These are phyloP conservation scores for Cantharis rufa DNA, from an alignment of 2,888 invertebrate genomes.

Conservation along the genomic window DNA sequence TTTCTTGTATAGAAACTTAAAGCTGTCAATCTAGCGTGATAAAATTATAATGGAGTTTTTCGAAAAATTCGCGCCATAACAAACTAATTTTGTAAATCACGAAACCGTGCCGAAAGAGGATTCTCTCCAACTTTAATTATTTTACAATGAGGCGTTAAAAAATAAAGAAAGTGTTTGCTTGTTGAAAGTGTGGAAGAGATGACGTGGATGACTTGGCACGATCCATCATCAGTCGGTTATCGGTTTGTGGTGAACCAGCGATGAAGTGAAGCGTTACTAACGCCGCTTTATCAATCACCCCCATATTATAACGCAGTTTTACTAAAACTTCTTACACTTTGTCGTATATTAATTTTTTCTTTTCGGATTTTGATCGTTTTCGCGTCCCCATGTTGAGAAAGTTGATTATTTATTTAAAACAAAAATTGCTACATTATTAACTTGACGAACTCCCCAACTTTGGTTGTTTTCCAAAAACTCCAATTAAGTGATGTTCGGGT, in stretches of 20 bases:
- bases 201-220: slow-evolving; percentile 26
- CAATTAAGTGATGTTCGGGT: not conserved
- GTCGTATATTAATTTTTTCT: slow-evolving; percentile 14
- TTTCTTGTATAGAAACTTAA: not conserved
- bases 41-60: not conserved
- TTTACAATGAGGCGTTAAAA: not conserved
- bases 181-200: slow-evolving; percentile 26
- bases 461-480: not conserved
- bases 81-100: not conserved
- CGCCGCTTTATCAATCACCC: slow-evolving; percentile 44
- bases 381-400: not conserved
- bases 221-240: slow-evolving; percentile 37
- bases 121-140: not conserved
- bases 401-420: not conserved
- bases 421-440: not conserved
- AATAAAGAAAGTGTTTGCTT: slow-evolving; percentile 10
- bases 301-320: slow-evolving; percentile 22
- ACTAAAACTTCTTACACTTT: slow-evolving; percentile 21
- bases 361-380: not conserved
- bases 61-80: not conserved
- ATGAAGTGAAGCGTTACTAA: slow-evolving; percentile 39
- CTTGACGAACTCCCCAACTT: not conserved
- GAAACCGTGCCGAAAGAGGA: not conserved
- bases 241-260: slow-evolving; percentile 39
- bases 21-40: not conserved